Conservation (phyloP, 2,113 vertebrate genomes). For the Puntigrus tetrazona region DNA sequence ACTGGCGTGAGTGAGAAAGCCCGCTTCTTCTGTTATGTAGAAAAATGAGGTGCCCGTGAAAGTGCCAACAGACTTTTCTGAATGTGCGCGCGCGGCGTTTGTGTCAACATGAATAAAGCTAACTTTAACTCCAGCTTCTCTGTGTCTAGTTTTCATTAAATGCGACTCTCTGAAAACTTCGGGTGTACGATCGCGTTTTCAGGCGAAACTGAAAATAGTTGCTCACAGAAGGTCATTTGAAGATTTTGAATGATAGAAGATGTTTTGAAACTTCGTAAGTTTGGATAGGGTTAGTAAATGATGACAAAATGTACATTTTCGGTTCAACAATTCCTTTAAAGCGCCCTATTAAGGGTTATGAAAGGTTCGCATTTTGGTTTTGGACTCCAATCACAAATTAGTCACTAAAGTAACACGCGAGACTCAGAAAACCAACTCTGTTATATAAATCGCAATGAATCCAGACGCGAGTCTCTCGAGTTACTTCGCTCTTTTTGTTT, state of each 20-base stretch:
- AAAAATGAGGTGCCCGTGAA: constrained; percentile 38
- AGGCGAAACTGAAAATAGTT: too few relatives aligned
- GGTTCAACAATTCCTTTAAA: too few relatives aligned
- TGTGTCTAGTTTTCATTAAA: background rate
- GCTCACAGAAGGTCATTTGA: too few relatives aligned
- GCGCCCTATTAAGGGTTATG: too few relatives aligned
- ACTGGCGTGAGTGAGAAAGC: constrained; percentile 3
- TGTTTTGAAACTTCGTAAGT: too few relatives aligned
- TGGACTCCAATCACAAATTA: background rate
- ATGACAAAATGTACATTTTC: too few relatives aligned
- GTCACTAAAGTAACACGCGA: background rate
- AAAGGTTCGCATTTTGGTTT: too few relatives aligned
- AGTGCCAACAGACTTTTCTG: constrained; percentile 61
- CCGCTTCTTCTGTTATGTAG: constrained; percentile 40
- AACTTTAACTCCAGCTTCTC: constrained; percentile 4
- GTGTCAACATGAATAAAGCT: constrained; percentile 56
- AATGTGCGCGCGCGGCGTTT: constrained; percentile 40
- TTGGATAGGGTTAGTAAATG: too few relatives aligned
- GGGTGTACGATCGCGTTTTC: too few relatives aligned
- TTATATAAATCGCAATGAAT: background rate
- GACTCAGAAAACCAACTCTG: background rate
- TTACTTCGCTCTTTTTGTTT: constrained; percentile 78
- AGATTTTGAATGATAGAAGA: too few relatives aligned
- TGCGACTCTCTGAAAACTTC: background rate
- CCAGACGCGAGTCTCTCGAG: background rate